Percentiles rank a stretch among this genome's conserved stretches.
These are phyloP conservation scores for Archips xylosteana DNA, from an alignment of 2,888 invertebrate genomes.

Conservation along the genomic window DNA sequence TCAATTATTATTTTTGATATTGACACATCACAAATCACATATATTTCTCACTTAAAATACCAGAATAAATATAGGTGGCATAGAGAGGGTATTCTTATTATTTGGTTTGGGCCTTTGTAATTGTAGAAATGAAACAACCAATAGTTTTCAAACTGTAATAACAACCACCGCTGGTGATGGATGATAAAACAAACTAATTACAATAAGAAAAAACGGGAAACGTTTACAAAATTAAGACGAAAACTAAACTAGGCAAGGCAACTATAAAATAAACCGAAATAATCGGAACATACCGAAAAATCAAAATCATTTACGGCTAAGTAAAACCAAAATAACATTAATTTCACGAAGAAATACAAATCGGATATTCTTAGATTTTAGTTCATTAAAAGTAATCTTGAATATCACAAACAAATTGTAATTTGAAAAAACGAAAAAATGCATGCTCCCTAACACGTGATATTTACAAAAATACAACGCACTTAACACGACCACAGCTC, in stretches of 20 bases:
- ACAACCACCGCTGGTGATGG: constrained; percentile 50
- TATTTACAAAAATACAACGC: constrained; percentile 24
- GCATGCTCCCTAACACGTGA: constrained; percentile 12
- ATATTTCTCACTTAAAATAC: too few relatives aligned
- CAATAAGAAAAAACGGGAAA: constrained; percentile 34
- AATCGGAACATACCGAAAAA: constrained; percentile 21
- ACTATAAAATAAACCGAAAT: constrained; percentile 30
- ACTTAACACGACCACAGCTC: not conserved
- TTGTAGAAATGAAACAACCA: constrained; percentile 6
- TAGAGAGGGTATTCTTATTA: too few relatives aligned
- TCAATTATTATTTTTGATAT: too few relatives aligned
- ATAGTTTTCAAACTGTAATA: constrained; percentile 42
- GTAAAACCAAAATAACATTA: constrained; percentile 27
- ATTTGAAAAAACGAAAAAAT: constrained; percentile 36
- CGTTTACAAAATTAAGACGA: constrained; percentile 28
- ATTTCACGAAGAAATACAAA: constrained; percentile 16
- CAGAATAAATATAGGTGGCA: too few relatives aligned
- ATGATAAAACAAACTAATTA: constrained; percentile 40
- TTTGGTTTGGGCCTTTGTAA: not conserved
- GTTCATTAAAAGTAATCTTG: constrained; percentile 12
- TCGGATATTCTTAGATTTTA: constrained; percentile 10
- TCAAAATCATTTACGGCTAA: constrained; percentile 17
- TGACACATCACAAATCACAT: too few relatives aligned
- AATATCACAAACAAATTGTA: constrained; percentile 17
- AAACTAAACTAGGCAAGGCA: constrained; percentile 32